A percentile compares a stretch with the other conserved stretches of the same genome.
Evolutionary conservation across 2,113 vertebrate genomes (phyloP).

Genomic region (Cyanoderma ruficeps): DNA sequence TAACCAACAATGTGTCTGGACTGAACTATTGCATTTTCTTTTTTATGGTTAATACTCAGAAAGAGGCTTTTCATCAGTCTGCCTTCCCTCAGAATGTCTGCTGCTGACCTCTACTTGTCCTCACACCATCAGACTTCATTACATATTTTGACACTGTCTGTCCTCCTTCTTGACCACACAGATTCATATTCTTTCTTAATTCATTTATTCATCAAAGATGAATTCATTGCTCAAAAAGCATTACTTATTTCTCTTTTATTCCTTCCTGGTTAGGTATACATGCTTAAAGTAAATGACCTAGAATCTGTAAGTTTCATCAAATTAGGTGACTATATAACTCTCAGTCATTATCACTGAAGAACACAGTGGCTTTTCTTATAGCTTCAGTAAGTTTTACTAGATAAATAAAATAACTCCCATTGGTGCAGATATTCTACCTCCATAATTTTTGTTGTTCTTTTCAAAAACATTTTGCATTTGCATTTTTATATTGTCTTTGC

Average conservation of each 20-base stretch:
- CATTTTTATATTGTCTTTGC: background rate
- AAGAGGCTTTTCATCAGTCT: slow-evolving; percentile 36
- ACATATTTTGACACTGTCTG: slow-evolving; percentile 29
- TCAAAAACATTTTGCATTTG: background rate
- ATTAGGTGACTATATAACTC: background rate
- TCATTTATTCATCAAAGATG: background rate
- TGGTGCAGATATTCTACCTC: background rate
- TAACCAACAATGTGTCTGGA: slow-evolving; percentile 40
- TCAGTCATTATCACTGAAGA: background rate
- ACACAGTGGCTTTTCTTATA: background rate
- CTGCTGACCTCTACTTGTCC: slow-evolving; percentile 31
- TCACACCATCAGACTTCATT: background rate
- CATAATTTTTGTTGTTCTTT: background rate
- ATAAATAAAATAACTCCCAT: background rate
- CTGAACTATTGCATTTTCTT: slow-evolving; percentile 27
- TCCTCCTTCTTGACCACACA: background rate
- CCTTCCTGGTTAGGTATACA: background rate
- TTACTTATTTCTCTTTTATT: background rate
- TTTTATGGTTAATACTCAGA: slow-evolving; percentile 41
- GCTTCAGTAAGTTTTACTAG: background rate
- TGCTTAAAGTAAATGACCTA: background rate
- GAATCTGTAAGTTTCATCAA: background rate
- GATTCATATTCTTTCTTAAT: background rate
- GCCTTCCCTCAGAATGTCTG: background rate
- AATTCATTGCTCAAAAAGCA: background rate